Evolutionary conservation across 2,888 invertebrate genomes (phyloP), one percentile per base, ranked within the genome.

Genomic region (Heliconius cydno): DNA sequence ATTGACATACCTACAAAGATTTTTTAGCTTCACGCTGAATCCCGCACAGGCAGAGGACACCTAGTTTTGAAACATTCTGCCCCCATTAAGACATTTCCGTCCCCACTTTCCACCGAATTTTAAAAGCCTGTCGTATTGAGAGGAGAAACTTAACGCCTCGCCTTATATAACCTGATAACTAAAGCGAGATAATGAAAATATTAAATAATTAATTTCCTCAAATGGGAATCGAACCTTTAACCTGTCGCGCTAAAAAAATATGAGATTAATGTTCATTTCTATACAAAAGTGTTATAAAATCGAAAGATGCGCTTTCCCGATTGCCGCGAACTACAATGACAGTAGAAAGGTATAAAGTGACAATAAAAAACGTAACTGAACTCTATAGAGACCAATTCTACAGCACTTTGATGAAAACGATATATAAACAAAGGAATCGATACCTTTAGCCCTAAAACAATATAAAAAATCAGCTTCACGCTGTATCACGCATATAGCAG

Each of bases 301-400:
- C 12, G 67, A 38, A 67, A n/a, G 67, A 67, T 67, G 67, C 34
- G 38, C 67, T 67, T n/a, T 67, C 13, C n/a, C 38, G 22, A 38
- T 68, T 68, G 6, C 67, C 22, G 38, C 67, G 22, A 30, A 30
- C 10, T 67, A 34, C 67, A 68, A 68, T 38, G 34, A 68, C 12
- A 38, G 67, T 68, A 10, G 67, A n/a, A 63, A 34, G 3, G 15
- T 30, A 66, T 30, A 34, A 66, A 68, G 67, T 68, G 67, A 68
- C 38, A 68, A 41, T 41, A 12, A 41, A 38, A n/a, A 68, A 25
- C 38, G 67, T 38, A 68, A 68, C 34, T 68, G 67, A n/a, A 13
- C 38, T n/a, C 12, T 68, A 38, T 68, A 38, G 67, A 68, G 63
- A 2, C 63, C 38, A 38, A 68, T 68, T 38, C 22, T 12, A 38